Base-by-base conservation (phyloP, 2,888 invertebrate genomes). In the Rhagonycha lutea region DNA sequence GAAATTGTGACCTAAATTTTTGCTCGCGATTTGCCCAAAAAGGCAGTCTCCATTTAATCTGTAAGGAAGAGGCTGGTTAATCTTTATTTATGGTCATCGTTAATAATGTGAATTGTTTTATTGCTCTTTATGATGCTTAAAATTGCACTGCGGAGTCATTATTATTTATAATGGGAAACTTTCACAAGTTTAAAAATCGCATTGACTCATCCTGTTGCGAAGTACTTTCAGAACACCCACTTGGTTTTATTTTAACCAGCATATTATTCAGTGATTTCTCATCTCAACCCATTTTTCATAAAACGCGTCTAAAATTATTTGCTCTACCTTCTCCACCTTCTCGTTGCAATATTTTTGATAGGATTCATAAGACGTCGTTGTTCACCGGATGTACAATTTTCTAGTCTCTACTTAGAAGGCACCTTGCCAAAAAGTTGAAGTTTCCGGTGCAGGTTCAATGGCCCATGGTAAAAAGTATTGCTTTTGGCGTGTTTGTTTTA, bases 371-470 rank as follows among this genome's bases (percentile, higher is more conserved):
- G 32, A 61, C 60, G 68, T 68, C 68, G 23, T 26, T 61, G 18
- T n/a, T 24, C 29, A 14, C 70, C 74, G 70, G 74, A 71, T 68
- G 70, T 61, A 47, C 12, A 68, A 12, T 24, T 68, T 71, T 74
- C 47, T 70, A 65, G 47, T 60, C 24, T 14, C 60, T 32, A 26
- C 62, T 70, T 23, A 65, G 74, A 60, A 74, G 74, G 74, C 74
- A 68, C 71, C 65, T 71, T 74, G 74, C 74, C 74, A 74, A 74
- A 71, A 74, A 67, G 47, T 71, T 74, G 23, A 62, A 60, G 65
- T 74, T 74, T 71, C 74, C 70, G 70, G 70, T 74, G 14, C 29
- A 61, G 28, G 74, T 74, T 74, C 74, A 29, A 70, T 74, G 74
- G 74, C 74, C 70, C 70, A 24, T 74, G 23, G 62, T 24, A 70